Conservation (phyloP, 2,113 vertebrate species). For the Pollimyrus isidori region DNA sequence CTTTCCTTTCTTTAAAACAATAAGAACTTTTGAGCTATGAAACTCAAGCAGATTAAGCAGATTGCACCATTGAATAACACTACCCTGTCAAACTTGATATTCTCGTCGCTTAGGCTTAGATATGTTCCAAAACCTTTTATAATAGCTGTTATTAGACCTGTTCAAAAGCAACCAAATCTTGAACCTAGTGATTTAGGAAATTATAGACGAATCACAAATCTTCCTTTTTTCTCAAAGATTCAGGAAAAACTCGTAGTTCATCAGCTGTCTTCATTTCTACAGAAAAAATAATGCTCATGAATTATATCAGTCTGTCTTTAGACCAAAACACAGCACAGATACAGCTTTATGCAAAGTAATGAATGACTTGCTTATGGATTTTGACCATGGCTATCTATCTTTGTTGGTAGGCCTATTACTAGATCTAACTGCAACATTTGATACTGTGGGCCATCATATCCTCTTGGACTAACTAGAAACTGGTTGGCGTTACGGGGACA, state of each 20-base stretch:
- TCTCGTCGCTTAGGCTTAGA: neutral
- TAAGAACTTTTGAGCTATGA: neutral
- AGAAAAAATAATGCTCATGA: neutral
- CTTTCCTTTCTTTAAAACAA: too few relatives aligned
- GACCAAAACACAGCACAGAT: neutral
- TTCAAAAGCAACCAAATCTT: neutral
- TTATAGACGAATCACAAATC: neutral
- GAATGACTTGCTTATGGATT: neutral
- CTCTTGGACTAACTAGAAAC: neutral
- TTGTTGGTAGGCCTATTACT: neutral
- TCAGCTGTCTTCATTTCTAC: neutral
- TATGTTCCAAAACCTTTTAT: neutral
- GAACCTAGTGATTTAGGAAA: neutral
- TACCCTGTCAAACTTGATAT: neutral
- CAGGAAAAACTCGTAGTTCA: neutral
- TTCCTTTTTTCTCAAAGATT: neutral
- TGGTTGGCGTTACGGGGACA: neutral
- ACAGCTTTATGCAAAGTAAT: too few relatives aligned
- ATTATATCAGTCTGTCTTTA: neutral
- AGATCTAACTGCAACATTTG: neutral
- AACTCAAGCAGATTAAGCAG: neutral
- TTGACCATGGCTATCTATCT: neutral
- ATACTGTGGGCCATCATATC: neutral
- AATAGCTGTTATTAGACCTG: neutral
- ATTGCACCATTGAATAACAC: neutral